Base-by-base conservation (phyloP, 2,888 invertebrate species). In the Cheilosia soror region DNA sequence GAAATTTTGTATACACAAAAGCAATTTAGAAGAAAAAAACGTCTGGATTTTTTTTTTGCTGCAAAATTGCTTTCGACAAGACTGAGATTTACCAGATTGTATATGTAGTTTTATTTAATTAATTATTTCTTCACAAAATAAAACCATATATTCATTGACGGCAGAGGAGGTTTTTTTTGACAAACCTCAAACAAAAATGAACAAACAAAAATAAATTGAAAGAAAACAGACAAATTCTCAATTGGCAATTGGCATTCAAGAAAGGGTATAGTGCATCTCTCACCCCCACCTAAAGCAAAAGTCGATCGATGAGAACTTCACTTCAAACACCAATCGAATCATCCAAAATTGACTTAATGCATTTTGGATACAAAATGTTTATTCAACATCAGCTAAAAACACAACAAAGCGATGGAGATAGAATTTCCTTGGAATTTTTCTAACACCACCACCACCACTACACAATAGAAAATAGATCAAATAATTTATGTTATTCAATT, bases 1-100 rank as follows among this genome's bases (percentile, higher is more conserved):
- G 68, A 76, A 82, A 60, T 76, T 80, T 84, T 80, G 72, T 75
- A 84, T 66, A 47, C 62, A 79, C 63, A 58, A 72, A 77, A 76
- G 87, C 80, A 78, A 83, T 87, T 87, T 77, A 15, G 69, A 58
- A 40, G 72, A 76, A 68, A 82, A 72, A 79, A 75, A 42, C 40
- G 11, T 55, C 66, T 62, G 55, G 57, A 60, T 58, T 77, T 63
- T 78, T 84, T 79, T 87, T 80, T 72, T 75, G 72, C 84, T 80
- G 72, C 75, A 69, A 87, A 84, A 87, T 84, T 84, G 84, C 87
- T 87, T 82, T 83, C 83, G 73, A 87, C 86, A 88, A 88, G 88
- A 87, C 87, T 88, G 88, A 87, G 83, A 87, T 87, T 85, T 80
- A 87, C 87, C 87, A 85, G 87, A 87, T 85, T 87, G 82, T 87